These are phyloP conservation scores for Pseudomugil tenellus DNA, from an alignment of 2,797 vertebrate genomes.

Conservation along the genomic window DNA sequence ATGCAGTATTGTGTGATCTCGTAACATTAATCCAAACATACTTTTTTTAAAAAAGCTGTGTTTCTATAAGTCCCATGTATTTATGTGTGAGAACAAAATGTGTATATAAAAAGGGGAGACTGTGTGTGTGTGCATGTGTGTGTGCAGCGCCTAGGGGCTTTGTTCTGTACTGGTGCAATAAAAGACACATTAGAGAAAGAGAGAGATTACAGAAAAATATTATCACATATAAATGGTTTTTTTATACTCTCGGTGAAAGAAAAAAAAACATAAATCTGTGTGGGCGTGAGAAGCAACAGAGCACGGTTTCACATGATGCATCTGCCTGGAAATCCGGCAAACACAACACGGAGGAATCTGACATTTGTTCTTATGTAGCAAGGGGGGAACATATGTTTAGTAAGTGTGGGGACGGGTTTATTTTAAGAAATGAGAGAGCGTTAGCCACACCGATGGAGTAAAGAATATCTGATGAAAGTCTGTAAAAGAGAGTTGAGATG, in stretches of 20 bases:
- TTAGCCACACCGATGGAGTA: neutral
- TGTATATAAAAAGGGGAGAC: slow-evolving; percentile 17
- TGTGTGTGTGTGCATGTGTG: slow-evolving; percentile 43
- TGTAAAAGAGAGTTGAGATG: slow-evolving; percentile 26
- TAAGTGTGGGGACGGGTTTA: slow-evolving; percentile 4
- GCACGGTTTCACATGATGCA: slow-evolving; percentile 57
- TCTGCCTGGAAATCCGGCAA: slow-evolving; percentile 49
- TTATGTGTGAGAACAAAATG: slow-evolving; percentile 8
- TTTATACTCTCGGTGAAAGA: slow-evolving; percentile 22
- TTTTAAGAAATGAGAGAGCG: slow-evolving; percentile 12
- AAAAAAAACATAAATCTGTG: slow-evolving; percentile 65
- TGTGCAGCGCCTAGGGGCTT: slow-evolving; percentile 65
- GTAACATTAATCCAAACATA: slow-evolving; percentile 52
- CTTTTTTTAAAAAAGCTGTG: slow-evolving; percentile 19
- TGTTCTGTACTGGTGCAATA: slow-evolving; percentile 78
- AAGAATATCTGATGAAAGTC: slow-evolving; percentile 22
- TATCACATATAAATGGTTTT: slow-evolving; percentile 67
- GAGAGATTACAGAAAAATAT: slow-evolving; percentile 71
- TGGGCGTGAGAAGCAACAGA: slow-evolving; percentile 72
- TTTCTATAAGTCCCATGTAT: slow-evolving; percentile 33
- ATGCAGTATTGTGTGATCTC: slow-evolving; percentile 32
- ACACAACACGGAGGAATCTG: slow-evolving; percentile 31
- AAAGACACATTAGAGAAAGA: slow-evolving; percentile 81
- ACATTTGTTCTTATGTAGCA: slow-evolving; percentile 26
- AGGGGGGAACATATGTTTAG: slow-evolving; percentile 12